Percentiles rank a stretch among this genome's conserved stretches.
Conservation (phyloP, 2,797 vertebrate species). For the Salmo trutta region DNA sequence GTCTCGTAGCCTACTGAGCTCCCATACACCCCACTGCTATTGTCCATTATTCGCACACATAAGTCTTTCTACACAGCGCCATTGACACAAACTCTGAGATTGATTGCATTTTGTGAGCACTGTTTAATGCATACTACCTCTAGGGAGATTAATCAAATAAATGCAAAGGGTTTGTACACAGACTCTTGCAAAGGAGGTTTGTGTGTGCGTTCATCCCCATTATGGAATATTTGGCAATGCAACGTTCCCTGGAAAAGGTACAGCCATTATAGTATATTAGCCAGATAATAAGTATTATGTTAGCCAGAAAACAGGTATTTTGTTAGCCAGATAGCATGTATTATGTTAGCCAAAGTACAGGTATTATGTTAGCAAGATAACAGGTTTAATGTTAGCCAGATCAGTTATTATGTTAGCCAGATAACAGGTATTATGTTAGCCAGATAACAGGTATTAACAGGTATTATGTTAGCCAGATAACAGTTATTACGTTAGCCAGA, state of each 20-base stretch:
- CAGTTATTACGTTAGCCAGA: too few species aligned
- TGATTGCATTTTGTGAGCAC: not conserved
- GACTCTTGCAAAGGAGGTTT: not conserved
- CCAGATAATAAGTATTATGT: too few species aligned
- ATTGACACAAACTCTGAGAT: not conserved
- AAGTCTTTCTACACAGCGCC: not conserved
- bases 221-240: not conserved
- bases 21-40: not conserved
- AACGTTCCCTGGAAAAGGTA: not conserved
- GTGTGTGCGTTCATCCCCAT: not conserved
- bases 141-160: not conserved
- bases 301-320: too few species aligned
- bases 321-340: too few species aligned
- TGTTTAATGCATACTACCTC: not conserved
- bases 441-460: too few species aligned
- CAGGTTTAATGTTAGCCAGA: too few species aligned
- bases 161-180: slow-evolving; percentile 5
- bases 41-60: not conserved
- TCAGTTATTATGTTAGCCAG: too few species aligned
- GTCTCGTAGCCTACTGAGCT: not conserved
- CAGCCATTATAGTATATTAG: not conserved
- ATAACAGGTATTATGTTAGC: too few species aligned
- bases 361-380: too few species aligned
- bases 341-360: too few species aligned
- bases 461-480: too few species aligned